Conservation (phyloP, 2,797 vertebrate genomes). For the Borostomias antarcticus region DNA sequence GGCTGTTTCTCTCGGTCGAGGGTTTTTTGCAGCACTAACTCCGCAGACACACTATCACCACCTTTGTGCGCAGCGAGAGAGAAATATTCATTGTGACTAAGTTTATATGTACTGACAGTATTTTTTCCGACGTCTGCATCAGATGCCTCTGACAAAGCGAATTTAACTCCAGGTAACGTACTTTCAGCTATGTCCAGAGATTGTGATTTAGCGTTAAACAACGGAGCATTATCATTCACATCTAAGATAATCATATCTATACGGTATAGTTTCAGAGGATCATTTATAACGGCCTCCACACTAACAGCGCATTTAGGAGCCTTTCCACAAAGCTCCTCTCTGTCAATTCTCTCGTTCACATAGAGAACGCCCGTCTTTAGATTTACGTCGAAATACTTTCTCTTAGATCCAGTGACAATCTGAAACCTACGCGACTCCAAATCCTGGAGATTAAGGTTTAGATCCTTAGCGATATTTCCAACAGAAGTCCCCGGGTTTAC, state of each 20-base stretch:
- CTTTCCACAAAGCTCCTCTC: conserved; percentile 72
- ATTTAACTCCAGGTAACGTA: conserved; percentile 65
- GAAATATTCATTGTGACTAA: conserved; percentile 72
- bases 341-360: conserved; percentile 65
- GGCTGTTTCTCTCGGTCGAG: conserved; percentile 76
- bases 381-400: conserved; percentile 70
- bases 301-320: conserved; percentile 66
- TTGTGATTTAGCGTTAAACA: conserved; percentile 66
- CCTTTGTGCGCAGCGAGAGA: conserved; percentile 39
- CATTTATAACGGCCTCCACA: conserved; percentile 75
- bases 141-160: conserved; percentile 68
- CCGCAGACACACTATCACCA: conserved; percentile 68
- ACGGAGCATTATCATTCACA: conserved; percentile 75
- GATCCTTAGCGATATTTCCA: conserved; percentile 75
- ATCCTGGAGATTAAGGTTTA: conserved; percentile 62
- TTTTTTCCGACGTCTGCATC: conserved; percentile 78
- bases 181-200: conserved; percentile 72
- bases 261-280: conserved; percentile 76
- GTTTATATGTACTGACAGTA: conserved; percentile 65
- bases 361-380: conserved; percentile 62
- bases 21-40: conserved; percentile 73
- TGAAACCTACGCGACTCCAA: conserved; percentile 62
- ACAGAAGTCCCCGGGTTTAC: conserved; percentile 75
- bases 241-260: conserved; percentile 74
- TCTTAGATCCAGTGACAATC: conserved; percentile 65